Evolutionary conservation across 2,888 invertebrate genomes (phyloP), one percentile per base, ranked within the genome.

Genomic region (Spilosoma lubricipeda): DNA sequence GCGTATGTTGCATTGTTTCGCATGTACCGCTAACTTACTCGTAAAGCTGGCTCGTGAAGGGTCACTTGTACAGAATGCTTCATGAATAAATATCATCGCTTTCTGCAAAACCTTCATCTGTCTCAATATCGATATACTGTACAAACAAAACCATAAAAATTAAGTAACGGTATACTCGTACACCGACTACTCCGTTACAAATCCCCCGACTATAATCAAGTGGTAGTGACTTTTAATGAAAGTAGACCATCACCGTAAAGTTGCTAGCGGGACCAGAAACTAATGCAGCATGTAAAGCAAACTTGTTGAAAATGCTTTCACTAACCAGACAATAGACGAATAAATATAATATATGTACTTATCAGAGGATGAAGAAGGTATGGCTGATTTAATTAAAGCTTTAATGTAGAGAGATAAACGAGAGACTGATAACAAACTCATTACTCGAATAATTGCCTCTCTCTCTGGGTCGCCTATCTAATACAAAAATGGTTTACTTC

Each of bases 361-460:
- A 66, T 45, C 68, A 67, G 42, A 63, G 18, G n/a, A 65, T 68
- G 42, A 76, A 82, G 82, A 74, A 85, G 85, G 85, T 85, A 85
- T 83, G 80, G 77, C 78, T 85, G 85, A 88, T 91, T 93, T 91
- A 89, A 91, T 77, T 75, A 75, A 64, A 59, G 67, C 90, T 67
- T 67, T 52, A 89, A 90, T 85, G 85, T 86, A 90, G 88, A 83
- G 84, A 91, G 91, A 91, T 91, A 92, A 91, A 87, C 88, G 86
- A 86, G 85, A 87, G 83, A 89, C 88, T 89, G 93, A 93, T 94
- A 94, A 93, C 88, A 88, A 93, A 91, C 90, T 89, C 90, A 94
- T 93, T 93, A 93, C 87, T 76, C 80, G 80, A 86, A 90, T 93
- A 92, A 94, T 94, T 92, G 89, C 90, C 88, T 88, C 82, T 86